Evolutionary conservation across 2,797 vertebrate species (phyloP), one percentile per base, ranked within the genome.

Genomic region (Mus spretus): DNA sequence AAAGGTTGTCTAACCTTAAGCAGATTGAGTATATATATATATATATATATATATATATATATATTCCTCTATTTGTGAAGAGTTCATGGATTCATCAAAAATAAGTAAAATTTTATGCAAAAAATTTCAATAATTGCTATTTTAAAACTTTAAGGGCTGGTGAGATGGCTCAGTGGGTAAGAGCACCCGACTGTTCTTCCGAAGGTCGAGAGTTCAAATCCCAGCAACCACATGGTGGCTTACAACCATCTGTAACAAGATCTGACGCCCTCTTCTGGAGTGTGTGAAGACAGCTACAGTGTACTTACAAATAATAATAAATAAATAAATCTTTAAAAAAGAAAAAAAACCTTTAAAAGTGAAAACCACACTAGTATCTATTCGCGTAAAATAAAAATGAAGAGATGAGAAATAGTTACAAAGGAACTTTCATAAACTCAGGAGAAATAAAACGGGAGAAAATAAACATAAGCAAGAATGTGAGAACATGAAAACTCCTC

Each of bases 321-420:
- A n/a, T n/a, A n/a, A n/a, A n/a, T n/a, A n/a, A n/a, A n/a, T n/a
- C n/a, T n/a, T n/a, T n/a, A n/a, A n/a, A n/a, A n/a, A n/a, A n/a
- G n/a, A n/a, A n/a, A n/a, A n/a, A n/a, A n/a, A n/a, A n/a, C n/a
- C 17, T 70, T 7, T 81, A 86, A 96, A 91, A 84, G 78, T 77
- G 11, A 53, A 91, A 89, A 91, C n/a, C 37, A 84, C n/a, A 79
- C 19, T 55, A 17, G 2, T 11, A 40, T 31, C 17, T 78, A 84
- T n/a, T 59, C 3, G 26, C 57, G 37, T 59, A 77, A 90, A 65
- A 84, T 31, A 75, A 84, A 86, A 89, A 82, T n/a, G 20, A 89
- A n/a, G 55, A 82, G 78, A 50, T 63, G n/a, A 94, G 88, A 90
- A 87, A 26, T 10, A 93, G 24, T 20, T 57, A 78, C 57, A 79